Evolutionary conservation across 2,888 invertebrate genomes (phyloP).

Genomic region (Elegia similella): DNA sequence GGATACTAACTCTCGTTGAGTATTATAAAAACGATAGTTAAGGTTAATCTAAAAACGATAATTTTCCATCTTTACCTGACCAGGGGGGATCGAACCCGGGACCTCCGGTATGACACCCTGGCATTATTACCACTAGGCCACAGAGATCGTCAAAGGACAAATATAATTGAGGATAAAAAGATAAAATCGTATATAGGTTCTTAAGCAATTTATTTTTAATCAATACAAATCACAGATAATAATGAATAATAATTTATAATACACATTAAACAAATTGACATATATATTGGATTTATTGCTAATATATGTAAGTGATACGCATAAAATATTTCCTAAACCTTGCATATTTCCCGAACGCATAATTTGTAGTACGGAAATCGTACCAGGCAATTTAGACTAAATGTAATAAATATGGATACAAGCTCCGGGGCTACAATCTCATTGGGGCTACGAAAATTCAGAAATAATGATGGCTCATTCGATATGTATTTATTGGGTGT

Average conservation of each 20-base stretch:
- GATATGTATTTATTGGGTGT: constrained; percentile 36
- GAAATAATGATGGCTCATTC: constrained; percentile 43
- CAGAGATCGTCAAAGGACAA: too few relatives aligned
- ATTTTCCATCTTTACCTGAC: too few relatives aligned
- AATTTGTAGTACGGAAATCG: constrained; percentile 4
- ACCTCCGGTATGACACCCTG: too few relatives aligned
- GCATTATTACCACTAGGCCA: too few relatives aligned
- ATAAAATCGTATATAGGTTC: too few relatives aligned
- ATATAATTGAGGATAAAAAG: too few relatives aligned
- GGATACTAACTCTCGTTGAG: too few relatives aligned
- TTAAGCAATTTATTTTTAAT: too few relatives aligned
- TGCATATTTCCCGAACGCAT: background rate
- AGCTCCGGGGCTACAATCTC: constrained; percentile 12
- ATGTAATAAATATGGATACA: constrained; percentile 4
- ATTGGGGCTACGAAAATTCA: constrained; percentile 35
- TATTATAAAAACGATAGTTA: too few relatives aligned
- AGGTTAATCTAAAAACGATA: too few relatives aligned
- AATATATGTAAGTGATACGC: background rate
- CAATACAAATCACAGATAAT: too few relatives aligned
- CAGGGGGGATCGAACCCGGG: too few relatives aligned
- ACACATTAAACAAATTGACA: background rate
- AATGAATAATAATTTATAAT: background rate
- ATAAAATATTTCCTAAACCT: background rate
- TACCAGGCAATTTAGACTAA: constrained; percentile 6
- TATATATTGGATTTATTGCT: background rate